phyloP scores from a whole-genome alignment of 2,888 invertebrate genomes.

The Boloria selene region DNA sequence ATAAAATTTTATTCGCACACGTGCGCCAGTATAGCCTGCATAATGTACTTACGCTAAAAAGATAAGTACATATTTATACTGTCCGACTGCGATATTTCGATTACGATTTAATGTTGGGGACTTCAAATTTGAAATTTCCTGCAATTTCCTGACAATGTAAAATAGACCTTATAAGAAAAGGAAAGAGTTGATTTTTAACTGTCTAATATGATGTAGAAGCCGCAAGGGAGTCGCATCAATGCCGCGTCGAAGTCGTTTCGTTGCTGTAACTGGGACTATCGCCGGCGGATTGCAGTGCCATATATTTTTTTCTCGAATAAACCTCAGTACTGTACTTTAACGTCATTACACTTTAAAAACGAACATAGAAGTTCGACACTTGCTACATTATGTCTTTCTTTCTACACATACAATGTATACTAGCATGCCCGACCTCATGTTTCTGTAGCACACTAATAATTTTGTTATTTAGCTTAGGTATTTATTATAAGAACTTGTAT shows the following conservation, averaged over 20 bases:
- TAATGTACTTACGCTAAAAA: conserved; percentile 81
- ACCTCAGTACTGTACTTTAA: conserved; percentile 37
- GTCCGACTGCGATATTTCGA: conserved; percentile 78
- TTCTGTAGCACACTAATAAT: too few species aligned
- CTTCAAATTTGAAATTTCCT: conserved; percentile 64
- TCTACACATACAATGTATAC: not conserved
- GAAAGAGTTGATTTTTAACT: conserved; percentile 2
- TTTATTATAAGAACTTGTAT: too few species aligned
- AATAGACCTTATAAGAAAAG: conserved; percentile 3
- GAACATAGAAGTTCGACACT: conserved; percentile 28
- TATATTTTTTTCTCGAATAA: conserved; percentile 42
- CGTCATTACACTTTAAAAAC: conserved; percentile 40
- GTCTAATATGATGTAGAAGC: conserved; percentile 38
- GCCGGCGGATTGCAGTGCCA: conserved; percentile 45
- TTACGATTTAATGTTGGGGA: conserved; percentile 80
- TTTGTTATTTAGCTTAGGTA: too few species aligned
- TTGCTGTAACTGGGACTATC: conserved; percentile 58
- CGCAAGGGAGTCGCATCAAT: conserved; percentile 47
- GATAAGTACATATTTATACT: conserved; percentile 81
- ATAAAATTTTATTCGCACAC: conserved; percentile 82
- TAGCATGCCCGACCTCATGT: too few species aligned
- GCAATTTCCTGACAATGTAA: conserved; percentile 14
- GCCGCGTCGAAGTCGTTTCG: conserved; percentile 62
- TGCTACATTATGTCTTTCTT: not conserved
- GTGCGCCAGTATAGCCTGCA: conserved; percentile 70